Base-by-base conservation (phyloP, 2,113 vertebrate species). In the Pelvicachromis taeniatus region DNA sequence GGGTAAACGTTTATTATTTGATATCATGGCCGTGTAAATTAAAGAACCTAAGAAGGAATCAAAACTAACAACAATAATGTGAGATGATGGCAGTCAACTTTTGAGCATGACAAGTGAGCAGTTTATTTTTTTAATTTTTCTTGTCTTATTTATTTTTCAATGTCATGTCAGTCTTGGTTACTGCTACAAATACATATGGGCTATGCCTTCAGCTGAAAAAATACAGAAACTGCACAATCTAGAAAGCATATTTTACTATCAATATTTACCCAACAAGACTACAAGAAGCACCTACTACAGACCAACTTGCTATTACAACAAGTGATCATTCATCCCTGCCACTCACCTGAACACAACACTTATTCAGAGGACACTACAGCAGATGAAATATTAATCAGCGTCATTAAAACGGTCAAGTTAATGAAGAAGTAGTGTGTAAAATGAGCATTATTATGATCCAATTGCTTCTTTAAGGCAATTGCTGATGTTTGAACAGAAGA, bases 41-140 rank as follows among this genome's bases (percentile, higher is more conserved):
- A 5, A 40, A 55, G 35, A 26, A 23, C 23, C 9, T 17, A 7
- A 42, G 14, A 40, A 17, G 65, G 10, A 40, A 45, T 26, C 3
- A 45, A 45, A 23, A 26, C 5, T 70, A 0, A 45, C 2, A 70
- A 26, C 40, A 29, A 13, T 70, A 70, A 70, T 26, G 1, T 26
- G 1, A 70, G 5, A 65, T 45, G 45, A 56, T 2, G 50, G 42
- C n/a, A 19, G 26, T 11, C 6, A 8, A 29, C 21, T 78, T 78
- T 7, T 35, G 31, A 78, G 35, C 10, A 58, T 45, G 3, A 17
- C 13, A 70, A 45, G 13, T 45, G 13, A 70, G 0, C 38, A 45
- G 21, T 38, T 59, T 31, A 1, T 0, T 5, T 59, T 45, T 70
- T 70, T 42, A 23, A 6, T 70, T 38, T 40, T 65, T 21, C 0